Evolutionary conservation across 2,888 invertebrate species (phyloP), one percentile per base, ranked within the genome.

Genomic region (Limulus polyphemus): DNA sequence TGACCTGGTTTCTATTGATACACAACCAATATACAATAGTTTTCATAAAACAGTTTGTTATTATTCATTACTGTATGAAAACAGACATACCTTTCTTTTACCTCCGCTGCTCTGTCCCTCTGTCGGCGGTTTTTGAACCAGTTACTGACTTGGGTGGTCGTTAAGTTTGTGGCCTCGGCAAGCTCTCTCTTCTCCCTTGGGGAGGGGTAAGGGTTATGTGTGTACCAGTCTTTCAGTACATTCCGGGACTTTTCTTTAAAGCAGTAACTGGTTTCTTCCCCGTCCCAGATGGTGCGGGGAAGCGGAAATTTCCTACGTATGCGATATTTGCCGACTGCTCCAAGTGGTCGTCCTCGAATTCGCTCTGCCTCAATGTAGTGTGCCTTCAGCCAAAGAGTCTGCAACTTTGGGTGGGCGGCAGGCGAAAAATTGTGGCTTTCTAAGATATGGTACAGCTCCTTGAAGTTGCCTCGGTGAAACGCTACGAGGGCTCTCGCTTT

Each of bases 71-170:
- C 32, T 32, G 32, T 32, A 7, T 32, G 32, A 7, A 32, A 32
- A 32, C 3, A 3, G 9, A 64, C 78, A 76, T 72, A 83, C 83
- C 82, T 81, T 75, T 84, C 83, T 77, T 83, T 87, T 72, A 84
- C 84, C 75, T 87, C 91, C 1, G 92, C 91, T 55, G 92, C 92
- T 71, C 97, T 81, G 77, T 98, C 97, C 69, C 97, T 79, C 77
- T 98, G 97, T 74, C 97, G 81, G 71, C 97, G 98, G 97, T 98
- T 98, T 80, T 98, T 98, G 81, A 98, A 98, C 95, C 97, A 97
- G 82, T 97, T 94, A 76, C 90, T 90, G 71, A 76, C 92, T 72
- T 79, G 94, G 65, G 94, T 95, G 68, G 93, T 92, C 59, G 95
- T 95, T 64, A 97, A 83, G 57, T 94, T 95, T 2, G 97, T 97